Evolutionary conservation across 2,888 invertebrate genomes (phyloP).

Genomic region (Physocephala rufipes): DNA sequence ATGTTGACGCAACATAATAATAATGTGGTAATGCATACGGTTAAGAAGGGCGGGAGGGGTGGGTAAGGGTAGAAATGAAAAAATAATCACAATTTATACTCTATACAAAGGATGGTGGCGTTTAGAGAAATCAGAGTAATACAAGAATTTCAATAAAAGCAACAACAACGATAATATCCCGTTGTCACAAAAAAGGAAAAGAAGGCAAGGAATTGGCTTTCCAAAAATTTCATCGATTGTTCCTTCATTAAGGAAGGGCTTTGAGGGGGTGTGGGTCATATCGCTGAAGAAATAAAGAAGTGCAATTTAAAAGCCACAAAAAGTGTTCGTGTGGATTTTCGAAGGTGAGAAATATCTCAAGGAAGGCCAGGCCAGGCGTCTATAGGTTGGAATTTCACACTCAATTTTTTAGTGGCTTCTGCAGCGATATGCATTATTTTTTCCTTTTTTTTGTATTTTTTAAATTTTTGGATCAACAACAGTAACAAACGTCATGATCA

Average conservation of each 20-base stretch:
- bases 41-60: no score
- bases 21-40: no score
- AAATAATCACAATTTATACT: neutral
- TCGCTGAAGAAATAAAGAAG: neutral
- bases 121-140: no score
- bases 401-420: constrained; percentile 18
- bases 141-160: constrained; percentile 5
- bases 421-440: neutral
- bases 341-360: constrained; percentile 8
- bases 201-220: constrained; percentile 17
- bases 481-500: neutral
- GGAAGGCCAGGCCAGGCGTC: constrained; percentile 6
- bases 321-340: constrained; percentile 11
- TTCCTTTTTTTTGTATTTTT: neutral
- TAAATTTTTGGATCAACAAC: constrained; percentile 8
- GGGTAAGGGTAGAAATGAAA: no score
- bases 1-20: neutral
- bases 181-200: neutral
- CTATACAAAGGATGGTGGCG: no score
- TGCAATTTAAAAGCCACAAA: neutral
- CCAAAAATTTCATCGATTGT: constrained; percentile 17
- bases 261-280: neutral
- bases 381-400: constrained; percentile 26
- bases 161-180: constrained; percentile 5
- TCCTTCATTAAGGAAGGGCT: no score